These are phyloP conservation scores for Euwallacea similis DNA, from an alignment of 1,140 invertebrate genomes.

Conservation along the genomic window DNA sequence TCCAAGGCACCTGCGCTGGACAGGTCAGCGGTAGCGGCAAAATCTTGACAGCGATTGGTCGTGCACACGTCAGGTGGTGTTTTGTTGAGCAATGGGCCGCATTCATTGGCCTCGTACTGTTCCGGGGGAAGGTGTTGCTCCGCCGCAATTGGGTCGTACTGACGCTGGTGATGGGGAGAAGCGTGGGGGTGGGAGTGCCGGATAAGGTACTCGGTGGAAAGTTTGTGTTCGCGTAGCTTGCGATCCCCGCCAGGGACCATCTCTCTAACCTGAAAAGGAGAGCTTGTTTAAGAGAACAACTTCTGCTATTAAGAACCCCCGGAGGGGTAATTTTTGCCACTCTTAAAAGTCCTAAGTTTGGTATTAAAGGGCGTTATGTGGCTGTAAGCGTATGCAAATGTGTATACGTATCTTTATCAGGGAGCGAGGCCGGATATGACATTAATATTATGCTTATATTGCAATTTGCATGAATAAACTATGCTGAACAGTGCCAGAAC, in stretches of 20 bases:
- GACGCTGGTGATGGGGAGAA: constrained; percentile 6
- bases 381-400: background rate
- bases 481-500: no score
- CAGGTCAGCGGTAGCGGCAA: constrained; percentile 37
- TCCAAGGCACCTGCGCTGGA: constrained; percentile 42
- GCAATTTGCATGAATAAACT: no score
- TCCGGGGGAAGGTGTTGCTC: constrained; percentile 41
- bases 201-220: constrained; percentile 49
- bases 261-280: constrained; percentile 57
- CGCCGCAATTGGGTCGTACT: constrained; percentile 43
- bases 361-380: background rate
- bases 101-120: constrained; percentile 49
- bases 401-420: background rate
- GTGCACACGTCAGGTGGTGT: constrained; percentile 53
- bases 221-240: constrained; percentile 60
- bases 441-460: no score
- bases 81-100: constrained; percentile 50
- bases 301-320: no score
- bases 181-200: constrained; percentile 39
- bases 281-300: background rate
- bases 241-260: constrained; percentile 67
- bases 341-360: no score
- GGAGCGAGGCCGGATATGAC: no score
- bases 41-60: constrained; percentile 50
- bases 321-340: no score